Base-by-base conservation (phyloP, 1,140 invertebrate genomes). In the Pachypeltis micranthus region DNA sequence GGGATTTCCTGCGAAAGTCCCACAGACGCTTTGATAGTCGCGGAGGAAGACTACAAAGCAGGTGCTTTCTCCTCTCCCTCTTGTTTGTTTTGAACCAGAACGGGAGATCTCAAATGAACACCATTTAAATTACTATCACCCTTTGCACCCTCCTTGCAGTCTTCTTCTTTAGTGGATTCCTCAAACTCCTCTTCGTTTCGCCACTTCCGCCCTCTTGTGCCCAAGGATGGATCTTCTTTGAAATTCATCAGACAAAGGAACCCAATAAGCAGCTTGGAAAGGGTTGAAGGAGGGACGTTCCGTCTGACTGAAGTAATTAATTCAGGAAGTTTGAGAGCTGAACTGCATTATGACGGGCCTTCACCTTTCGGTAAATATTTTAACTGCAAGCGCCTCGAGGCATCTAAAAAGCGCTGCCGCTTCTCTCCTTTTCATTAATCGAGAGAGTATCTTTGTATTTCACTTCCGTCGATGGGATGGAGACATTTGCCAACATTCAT, bases 281-380 rank as follows among this genome's bases (percentile, higher is more conserved):
- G 47, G 10, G 12, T 21, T 51, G n/a, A n/a, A n/a, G n/a, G n/a
- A n/a, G n/a, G n/a, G n/a, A n/a, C n/a, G n/a, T n/a, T n/a, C n/a
- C n/a, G n/a, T n/a, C n/a, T n/a, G n/a, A n/a, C n/a, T 51, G 47
- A 51, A 51, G 10, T 51, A 51, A 51, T 51, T 51, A 51, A 51
- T 51, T 51, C 47, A 51, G 47, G 47, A 51, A 51, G 47, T 51
- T 51, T 10, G 21, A 51, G 19, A 51, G 7, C 12, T 4, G 47
- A 21, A 51, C 7, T 51, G 47, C 47, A 51, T 51, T 51, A 51
- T 51, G 47, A 51, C 10, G 47, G 47, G 31, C 16, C 16, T 16
- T 16, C 16, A 7, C 31, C 16, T 39, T 21, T 51, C 23, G 10
- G 47, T 51, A 4, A 51, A 51, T 16, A 16, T 51, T 51, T 10